Conservation (phyloP, 2,113 vertebrate species). For the Proterorhinus semilunaris region DNA sequence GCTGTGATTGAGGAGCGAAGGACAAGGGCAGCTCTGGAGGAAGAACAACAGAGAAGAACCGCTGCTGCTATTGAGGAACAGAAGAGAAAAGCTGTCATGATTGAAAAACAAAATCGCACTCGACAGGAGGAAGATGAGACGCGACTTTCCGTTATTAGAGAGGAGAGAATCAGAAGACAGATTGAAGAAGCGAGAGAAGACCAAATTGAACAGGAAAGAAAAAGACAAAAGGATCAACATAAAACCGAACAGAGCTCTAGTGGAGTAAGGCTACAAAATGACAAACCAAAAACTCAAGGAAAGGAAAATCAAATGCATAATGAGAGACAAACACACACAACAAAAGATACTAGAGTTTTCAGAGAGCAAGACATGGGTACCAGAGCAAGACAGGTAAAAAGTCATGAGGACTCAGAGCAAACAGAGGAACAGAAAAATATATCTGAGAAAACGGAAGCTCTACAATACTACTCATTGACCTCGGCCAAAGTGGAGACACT, state of each 20-base stretch:
- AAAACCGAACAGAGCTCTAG: background rate
- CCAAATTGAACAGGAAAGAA: background rate
- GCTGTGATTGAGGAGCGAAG: background rate
- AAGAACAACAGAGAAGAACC: background rate
- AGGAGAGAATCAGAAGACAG: constrained; percentile 21
- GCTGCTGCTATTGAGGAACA: background rate
- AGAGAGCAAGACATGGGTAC: constrained; percentile 16
- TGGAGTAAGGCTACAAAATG: no score
- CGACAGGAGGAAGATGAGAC: constrained; percentile 38
- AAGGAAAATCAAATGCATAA: no score
- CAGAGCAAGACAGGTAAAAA: constrained; percentile 18
- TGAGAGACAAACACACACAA: constrained; percentile 9
- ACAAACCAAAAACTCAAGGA: no score
- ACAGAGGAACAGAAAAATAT: constrained; percentile 34
- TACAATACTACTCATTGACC: constrained; percentile 75
- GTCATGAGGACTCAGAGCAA: constrained; percentile 10
- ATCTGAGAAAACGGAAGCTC: constrained; percentile 49
- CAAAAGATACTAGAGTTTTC: constrained; percentile 15
- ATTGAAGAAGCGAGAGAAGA: constrained; percentile 12
- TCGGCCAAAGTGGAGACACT: constrained; percentile 52
- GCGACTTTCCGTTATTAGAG: constrained; percentile 4
- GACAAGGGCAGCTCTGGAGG: background rate
- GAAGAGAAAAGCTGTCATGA: constrained; percentile 2
- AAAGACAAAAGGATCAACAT: background rate
- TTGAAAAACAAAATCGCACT: constrained; percentile 31